Base-by-base conservation (phyloP, 2,888 invertebrate genomes). In the Orthonevra nobilis region DNA sequence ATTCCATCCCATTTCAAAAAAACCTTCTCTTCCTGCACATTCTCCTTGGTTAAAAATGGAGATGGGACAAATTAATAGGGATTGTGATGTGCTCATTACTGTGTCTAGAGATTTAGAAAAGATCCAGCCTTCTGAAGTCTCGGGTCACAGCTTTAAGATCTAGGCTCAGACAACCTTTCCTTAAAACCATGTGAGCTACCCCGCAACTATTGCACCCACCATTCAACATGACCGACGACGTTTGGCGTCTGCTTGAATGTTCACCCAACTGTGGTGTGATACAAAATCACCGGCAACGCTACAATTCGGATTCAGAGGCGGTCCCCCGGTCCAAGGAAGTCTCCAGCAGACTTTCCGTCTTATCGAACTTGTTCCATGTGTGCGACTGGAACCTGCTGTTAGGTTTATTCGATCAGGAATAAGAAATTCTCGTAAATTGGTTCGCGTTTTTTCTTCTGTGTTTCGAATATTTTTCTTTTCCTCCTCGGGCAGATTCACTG, bases 361-460 rank as follows among this genome's bases (percentile, higher is more conserved):
- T 46, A 64, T 70, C 52, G 40, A 66, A 60, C 66, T 54, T 66
- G 54, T 66, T 52, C 72, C 58, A 46, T 56, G 46, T 36, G 23
- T 54, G 20, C n/a, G n/a, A n/a, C n/a, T 44, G 44, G 28, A 68
- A 79, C 79, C 79, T 63, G 79, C 79, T 73, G 79, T 68, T 73
- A 34, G 48, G 54, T 79, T 79, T 79, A 79, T 79, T 73, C 61
- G 79, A 75, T 75, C 69, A 75, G 48, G 36, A n/a, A n/a, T 50
- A 70, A 75, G 60, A 70, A 68, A n/a, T n/a, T n/a, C n/a, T n/a
- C n/a, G n/a, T n/a, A n/a, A n/a, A n/a, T 70, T 63, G 32, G 26
- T 56, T 54, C 46, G 44, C 60, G 52, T 66, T 60, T 64, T 38
- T 54, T 54, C 23, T 5, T n/a, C n/a, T n/a, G n/a, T 38, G 26